Base-by-base conservation (phyloP, 2,113 vertebrate species). In the Rostratula benghalensis region DNA sequence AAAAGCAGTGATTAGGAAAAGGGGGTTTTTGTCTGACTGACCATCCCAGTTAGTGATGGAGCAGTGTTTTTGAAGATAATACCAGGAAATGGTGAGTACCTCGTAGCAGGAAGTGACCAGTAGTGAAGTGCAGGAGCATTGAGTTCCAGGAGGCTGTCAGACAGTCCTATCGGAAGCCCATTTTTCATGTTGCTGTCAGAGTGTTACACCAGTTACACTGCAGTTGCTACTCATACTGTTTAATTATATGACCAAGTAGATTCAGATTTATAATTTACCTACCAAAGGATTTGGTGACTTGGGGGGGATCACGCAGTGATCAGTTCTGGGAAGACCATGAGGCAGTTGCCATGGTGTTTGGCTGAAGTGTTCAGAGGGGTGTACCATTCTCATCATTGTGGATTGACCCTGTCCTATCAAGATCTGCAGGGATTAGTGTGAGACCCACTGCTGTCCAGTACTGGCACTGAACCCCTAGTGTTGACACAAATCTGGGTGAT, bases 391-490 rank as follows among this genome's bases (percentile, higher is more conserved):
- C 61, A 68, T 75, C 43, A 3, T 33, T 50, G 35, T 79, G 67
- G 70, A 39, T 85, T 0, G 0, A 19, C 83, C 30, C 35, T 43
- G 20, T 51, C 37, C 82, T n/a, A 1, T 7, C 22, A 41, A 37
- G 46, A 64, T 51, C 39, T 75, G 70, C 85, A 79, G 57, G 74
- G 56, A 54, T 92, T 78, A 43, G 10, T 7, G 5, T 39, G 70
- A 67, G 61, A 64, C 63, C 39, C 57, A 68, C 54, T 71, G 67
- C 75, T 85, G 57, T 53, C 25, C 37, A 25, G 75, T 30, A 25
- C 53, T 37, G 75, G 45, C 2, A 2, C 64, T 83, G 5, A 80
- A 27, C 33, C 43, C 48, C 12, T 22, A 23, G 31, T 4, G 1
- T 45, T 46, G 46, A 43, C 78, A 83, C 43, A 35, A n/a, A 76